A percentile compares a stretch with the other conserved stretches of the same genome.
phyloP scores from a whole-genome alignment of 2,113 vertebrate genomes.

The Hemibagrus wyckioides region DNA sequence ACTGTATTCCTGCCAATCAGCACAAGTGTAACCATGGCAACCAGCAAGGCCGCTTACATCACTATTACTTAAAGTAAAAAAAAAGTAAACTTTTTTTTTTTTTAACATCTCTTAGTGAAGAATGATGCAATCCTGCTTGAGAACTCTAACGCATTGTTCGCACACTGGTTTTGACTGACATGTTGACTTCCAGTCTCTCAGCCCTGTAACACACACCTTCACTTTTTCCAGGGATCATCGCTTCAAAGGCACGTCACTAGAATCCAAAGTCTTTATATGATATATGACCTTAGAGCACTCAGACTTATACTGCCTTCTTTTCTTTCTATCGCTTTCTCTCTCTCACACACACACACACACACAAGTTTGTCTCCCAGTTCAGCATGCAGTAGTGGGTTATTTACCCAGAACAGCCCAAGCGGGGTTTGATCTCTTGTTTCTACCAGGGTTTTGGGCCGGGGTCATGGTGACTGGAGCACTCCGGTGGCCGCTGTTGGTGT shows the following conservation, averaged over 20 bases:
- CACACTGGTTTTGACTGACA: neutral
- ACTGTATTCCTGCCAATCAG: neutral
- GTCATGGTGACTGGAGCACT: constrained; percentile 58
- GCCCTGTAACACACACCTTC: constrained; percentile 13
- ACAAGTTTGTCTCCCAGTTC: constrained; percentile 3
- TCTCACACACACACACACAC: neutral
- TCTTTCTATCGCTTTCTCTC: neutral
- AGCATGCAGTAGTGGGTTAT: constrained; percentile 36
- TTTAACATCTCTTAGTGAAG: neutral
- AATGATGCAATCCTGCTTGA: neutral
- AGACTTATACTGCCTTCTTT: neutral
- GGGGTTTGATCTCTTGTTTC: constrained; percentile 77
- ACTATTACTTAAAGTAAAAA: neutral
- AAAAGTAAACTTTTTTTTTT: neutral
- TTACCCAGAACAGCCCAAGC: constrained; percentile 77
- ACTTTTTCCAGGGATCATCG: neutral
- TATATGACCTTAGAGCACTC: constrained; percentile 11
- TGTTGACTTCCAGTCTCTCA: neutral
- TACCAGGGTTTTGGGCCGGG: constrained; percentile 69
- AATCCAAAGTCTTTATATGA: neutral
- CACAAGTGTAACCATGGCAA: neutral
- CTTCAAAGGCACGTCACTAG: neutral
- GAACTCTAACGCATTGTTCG: neutral
- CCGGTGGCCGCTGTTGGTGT: constrained; percentile 59
- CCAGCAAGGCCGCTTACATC: neutral